These are phyloP conservation scores for Gasteruption jaculator DNA, from an alignment of 2,888 invertebrate species.

Conservation along the genomic window DNA sequence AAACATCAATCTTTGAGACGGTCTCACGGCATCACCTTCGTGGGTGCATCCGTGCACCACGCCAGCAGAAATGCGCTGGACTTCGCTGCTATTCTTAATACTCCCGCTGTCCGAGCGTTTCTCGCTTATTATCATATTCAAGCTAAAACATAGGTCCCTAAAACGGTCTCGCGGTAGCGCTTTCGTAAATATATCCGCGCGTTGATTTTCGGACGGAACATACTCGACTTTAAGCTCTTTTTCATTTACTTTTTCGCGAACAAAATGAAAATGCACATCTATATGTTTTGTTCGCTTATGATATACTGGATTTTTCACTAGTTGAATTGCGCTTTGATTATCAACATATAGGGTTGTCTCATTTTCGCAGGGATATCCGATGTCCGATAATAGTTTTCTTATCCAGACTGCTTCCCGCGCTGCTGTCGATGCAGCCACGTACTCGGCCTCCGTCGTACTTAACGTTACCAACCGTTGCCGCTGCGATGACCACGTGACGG, in stretches of 20 bases:
- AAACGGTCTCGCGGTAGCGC: constrained; percentile 14
- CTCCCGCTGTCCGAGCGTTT: constrained; percentile 16
- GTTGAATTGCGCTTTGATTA: constrained; percentile 17
- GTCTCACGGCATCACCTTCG: too few species aligned
- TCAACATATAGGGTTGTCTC: constrained; percentile 12
- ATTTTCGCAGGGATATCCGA: constrained; percentile 11
- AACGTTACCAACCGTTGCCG: too few species aligned
- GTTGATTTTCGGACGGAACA: constrained; percentile 10
- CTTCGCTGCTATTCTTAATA: constrained; percentile 12
- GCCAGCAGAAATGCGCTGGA: too few species aligned
- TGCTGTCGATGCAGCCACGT: constrained; percentile 26
- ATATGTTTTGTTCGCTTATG: constrained; percentile 25
- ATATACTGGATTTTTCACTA: constrained; percentile 20
- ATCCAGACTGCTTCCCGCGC: constrained; percentile 27
- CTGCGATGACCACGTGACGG: constrained; percentile 10
- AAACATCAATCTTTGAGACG: too few species aligned
- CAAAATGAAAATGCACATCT: constrained; percentile 18
- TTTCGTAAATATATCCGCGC: constrained; percentile 24
- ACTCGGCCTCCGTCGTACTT: too few species aligned
- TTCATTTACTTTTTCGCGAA: constrained; percentile 16
- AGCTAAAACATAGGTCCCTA: constrained; percentile 9
- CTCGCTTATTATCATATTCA: constrained; percentile 11
- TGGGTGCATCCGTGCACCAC: too few species aligned
- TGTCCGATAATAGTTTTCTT: constrained; percentile 19
- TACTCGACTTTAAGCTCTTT: constrained; percentile 15